Percentiles rank a stretch among this genome's conserved stretches.
These are phyloP conservation scores for Hypomecis atomaria DNA, from an alignment of 2,888 invertebrate genomes.

Conservation along the genomic window DNA sequence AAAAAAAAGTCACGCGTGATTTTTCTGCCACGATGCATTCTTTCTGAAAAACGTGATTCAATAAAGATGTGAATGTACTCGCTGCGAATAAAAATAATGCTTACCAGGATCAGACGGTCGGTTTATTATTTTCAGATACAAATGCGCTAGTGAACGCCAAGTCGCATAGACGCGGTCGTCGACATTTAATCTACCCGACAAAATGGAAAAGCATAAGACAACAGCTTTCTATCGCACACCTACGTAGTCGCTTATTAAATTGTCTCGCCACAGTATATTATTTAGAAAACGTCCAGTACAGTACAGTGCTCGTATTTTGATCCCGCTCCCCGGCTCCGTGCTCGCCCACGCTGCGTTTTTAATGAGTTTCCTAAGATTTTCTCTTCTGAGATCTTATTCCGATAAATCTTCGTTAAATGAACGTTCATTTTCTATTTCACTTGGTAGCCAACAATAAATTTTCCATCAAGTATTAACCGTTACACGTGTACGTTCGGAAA, in stretches of 20 bases:
- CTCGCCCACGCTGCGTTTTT: slow-evolving; percentile 22
- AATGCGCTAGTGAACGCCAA: slow-evolving; percentile 7
- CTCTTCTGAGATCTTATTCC: slow-evolving; percentile 20
- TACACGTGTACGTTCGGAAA: slow-evolving; percentile 22
- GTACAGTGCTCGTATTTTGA: slow-evolving; percentile 22
- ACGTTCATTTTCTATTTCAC: slow-evolving; percentile 24
- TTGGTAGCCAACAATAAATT: slow-evolving; percentile 16
- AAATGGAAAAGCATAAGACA: slow-evolving; percentile 33
- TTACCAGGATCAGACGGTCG: slow-evolving; percentile 7
- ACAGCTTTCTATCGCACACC: slow-evolving; percentile 12
- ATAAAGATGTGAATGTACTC: slow-evolving; percentile 12
- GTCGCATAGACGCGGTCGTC: slow-evolving; percentile 26
- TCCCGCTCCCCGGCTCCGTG: slow-evolving; percentile 10
- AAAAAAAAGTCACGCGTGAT: not conserved
- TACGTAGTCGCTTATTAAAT: not conserved
- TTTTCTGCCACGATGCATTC: not conserved
- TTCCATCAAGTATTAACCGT: slow-evolving; percentile 12
- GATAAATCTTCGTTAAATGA: slow-evolving; percentile 22
- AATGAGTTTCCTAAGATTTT: slow-evolving; percentile 28
- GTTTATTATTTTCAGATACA: slow-evolving; percentile 5
- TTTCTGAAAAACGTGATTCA: not conserved
- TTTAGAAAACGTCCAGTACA: slow-evolving; percentile 15
- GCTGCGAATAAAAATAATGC: slow-evolving; percentile 17
- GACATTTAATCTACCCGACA: slow-evolving; percentile 31
- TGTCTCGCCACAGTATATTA: not conserved